Conservation (phyloP, 2,797 vertebrate species). For the Propithecus deckenii region DNA sequence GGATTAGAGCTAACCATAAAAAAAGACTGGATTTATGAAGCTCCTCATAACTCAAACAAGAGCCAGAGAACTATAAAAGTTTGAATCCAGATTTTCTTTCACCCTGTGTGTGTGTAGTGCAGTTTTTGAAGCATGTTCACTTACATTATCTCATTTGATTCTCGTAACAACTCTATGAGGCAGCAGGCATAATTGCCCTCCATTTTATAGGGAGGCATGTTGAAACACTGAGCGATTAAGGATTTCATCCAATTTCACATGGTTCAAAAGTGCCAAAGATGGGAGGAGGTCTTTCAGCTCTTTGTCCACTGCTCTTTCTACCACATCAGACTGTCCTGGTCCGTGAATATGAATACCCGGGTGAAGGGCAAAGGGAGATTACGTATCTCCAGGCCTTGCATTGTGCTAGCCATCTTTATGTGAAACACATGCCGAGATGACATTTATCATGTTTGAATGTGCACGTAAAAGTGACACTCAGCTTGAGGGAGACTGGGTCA, state of each 20-base stretch:
- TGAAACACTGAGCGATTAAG: not conserved
- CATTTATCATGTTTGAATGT: constrained; percentile 59
- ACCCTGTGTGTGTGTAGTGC: not conserved
- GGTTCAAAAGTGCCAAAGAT: not conserved
- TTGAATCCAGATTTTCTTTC: constrained; percentile 59
- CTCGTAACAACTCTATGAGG: not conserved
- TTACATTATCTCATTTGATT: constrained; percentile 27
- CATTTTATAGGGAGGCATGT: not conserved
- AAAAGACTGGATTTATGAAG: constrained; percentile 70
- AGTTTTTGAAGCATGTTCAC: not conserved
- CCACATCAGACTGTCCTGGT: not conserved
- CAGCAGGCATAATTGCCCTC: not conserved
- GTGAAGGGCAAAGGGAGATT: not conserved
- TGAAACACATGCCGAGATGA: constrained; percentile 39
- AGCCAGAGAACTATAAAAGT: constrained; percentile 65
- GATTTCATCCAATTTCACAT: not conserved
- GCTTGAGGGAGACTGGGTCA: constrained; percentile 23
- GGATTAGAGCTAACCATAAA: constrained; percentile 63
- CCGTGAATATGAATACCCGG: not conserved
- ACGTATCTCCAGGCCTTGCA: not conserved
- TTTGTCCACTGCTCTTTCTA: not conserved
- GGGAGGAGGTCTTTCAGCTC: not conserved
- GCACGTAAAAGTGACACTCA: constrained; percentile 42
- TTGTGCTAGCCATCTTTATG: not conserved
- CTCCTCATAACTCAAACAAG: constrained; percentile 61